These are phyloP conservation scores for Rhombomys opimus DNA, from an alignment of 2,113 vertebrate species.

Conservation along the genomic window DNA sequence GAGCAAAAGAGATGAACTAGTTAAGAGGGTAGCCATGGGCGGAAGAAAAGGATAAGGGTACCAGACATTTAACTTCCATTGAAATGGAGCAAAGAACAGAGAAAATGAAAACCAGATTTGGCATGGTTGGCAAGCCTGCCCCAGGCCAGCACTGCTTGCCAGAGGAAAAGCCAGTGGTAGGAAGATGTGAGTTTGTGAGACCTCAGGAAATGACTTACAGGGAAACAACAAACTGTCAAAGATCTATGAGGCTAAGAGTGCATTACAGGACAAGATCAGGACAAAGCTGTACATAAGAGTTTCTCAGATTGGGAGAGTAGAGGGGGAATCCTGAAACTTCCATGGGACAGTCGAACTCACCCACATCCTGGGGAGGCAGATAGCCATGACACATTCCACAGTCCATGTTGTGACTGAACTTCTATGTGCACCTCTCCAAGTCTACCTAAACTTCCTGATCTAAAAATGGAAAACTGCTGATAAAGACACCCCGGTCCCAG, in stretches of 20 bases:
- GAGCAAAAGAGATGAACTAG: neutral
- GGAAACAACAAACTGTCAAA: neutral
- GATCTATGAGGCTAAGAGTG: neutral
- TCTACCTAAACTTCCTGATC: neutral
- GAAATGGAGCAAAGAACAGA: neutral
- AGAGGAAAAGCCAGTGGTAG: neutral
- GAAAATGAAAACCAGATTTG: constrained; percentile 58
- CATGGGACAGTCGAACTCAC: too few species aligned
- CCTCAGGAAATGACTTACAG: neutral
- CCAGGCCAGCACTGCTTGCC: neutral
- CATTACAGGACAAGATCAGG: neutral
- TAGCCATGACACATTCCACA: neutral
- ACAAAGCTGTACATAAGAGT: neutral
- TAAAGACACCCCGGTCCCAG: too few species aligned
- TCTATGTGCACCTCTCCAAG: neutral
- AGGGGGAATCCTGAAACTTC: neutral
- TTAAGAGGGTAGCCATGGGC: fast-evolving
- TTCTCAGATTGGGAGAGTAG: neutral
- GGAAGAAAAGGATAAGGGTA: neutral
- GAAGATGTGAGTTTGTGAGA: neutral
- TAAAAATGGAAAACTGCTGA: neutral
- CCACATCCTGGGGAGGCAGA: neutral
- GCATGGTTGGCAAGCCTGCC: neutral
- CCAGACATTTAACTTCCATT: neutral
- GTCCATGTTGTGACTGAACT: neutral